phyloP scores from a whole-genome alignment of 53 echinoderm and acorn worm genomes.

The Astropecten irregularis region DNA sequence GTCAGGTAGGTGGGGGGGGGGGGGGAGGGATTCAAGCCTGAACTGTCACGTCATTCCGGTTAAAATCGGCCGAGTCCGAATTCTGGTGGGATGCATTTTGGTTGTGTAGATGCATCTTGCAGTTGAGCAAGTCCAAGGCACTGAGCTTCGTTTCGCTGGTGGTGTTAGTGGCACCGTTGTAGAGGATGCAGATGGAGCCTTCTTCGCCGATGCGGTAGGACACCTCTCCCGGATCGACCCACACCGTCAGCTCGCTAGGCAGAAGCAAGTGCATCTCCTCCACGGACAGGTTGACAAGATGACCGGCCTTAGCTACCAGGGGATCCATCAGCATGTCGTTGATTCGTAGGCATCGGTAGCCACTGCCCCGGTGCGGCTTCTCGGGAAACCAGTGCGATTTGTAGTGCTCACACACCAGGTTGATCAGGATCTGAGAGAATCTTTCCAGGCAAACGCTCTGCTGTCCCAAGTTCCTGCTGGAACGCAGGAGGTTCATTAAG shows the following conservation, averaged over 20 bases:
- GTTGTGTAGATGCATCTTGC: conserved; percentile 48
- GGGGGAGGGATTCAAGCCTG: conserved; percentile 21
- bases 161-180: conserved; percentile 56
- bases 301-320: conserved; percentile 70
- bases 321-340: conserved; percentile 82
- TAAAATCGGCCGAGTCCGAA: conserved; percentile 36
- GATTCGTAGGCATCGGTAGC: conserved; percentile 81
- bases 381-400: conserved; percentile 83
- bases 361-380: conserved; percentile 72
- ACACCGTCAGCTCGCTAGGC: conserved; percentile 79
- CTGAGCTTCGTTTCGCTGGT: conserved; percentile 39
- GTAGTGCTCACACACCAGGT: conserved; percentile 69
- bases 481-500: conserved; percentile 63
- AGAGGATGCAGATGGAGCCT: conserved; percentile 83
- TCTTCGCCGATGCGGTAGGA: conserved; percentile 89
- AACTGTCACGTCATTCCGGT: conserved; percentile 43
- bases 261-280: conserved; percentile 57
- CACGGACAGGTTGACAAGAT: conserved; percentile 54
- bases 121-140: conserved; percentile 53
- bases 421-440: conserved; percentile 67
- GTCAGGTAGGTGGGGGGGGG: too few relatives aligned
- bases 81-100: conserved; percentile 3
- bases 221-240: conserved; percentile 82
- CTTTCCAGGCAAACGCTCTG: conserved; percentile 63
- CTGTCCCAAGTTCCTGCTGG: conserved; percentile 58